Base-by-base conservation (phyloP, 2,797 vertebrate species). In the Chaenodraco wilsoni region DNA sequence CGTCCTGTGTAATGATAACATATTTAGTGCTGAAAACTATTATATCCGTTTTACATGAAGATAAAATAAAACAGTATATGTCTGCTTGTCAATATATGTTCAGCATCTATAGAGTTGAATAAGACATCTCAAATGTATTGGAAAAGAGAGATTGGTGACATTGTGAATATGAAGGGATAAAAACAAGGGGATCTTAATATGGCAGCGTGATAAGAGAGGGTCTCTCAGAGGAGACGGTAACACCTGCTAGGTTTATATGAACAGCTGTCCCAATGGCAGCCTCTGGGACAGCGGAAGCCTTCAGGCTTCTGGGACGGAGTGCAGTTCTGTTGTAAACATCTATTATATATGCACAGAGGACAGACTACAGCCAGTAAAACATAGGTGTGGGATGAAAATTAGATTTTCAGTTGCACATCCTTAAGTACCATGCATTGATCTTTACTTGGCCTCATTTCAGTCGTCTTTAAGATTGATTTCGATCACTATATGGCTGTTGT, bases 181-280 rank as follows among this genome's bases (percentile, higher is more conserved):
- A 73, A 74, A 76, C 16, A 40, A 60, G 21, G 21, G 5, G 43
- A 70, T 52, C 43, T 37, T 37, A 37, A 37, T 0, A 81, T 21
- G 56, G 65, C 17, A 43, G 27, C 8, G 15, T 27, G 49, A 69
- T 48, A 67, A 52, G 45, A 77, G 57, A 17, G 59, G 21, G 7
- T 15, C 33, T 87, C 83, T 85, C 76, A 64, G 56, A 2, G n/a
- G 76, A 64, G 59, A 81, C 37, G 27, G 50, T 8, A 87, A 83
- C 88, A 90, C 79, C 87, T 89, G 83, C 79, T 84, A 76, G 48
- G 69, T 87, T 87, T 83, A 82, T 72, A 68, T 65, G 74, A 90
- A 83, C 88, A 89, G 79, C 79, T 90, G 88, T 86, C 86, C 72
- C 72, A 17, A 4, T 46, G 55, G 59, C 57, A 83, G 70, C 80